Conservation (phyloP, 2,113 vertebrate genomes). For the Hippocampus mohnikei region DNA sequence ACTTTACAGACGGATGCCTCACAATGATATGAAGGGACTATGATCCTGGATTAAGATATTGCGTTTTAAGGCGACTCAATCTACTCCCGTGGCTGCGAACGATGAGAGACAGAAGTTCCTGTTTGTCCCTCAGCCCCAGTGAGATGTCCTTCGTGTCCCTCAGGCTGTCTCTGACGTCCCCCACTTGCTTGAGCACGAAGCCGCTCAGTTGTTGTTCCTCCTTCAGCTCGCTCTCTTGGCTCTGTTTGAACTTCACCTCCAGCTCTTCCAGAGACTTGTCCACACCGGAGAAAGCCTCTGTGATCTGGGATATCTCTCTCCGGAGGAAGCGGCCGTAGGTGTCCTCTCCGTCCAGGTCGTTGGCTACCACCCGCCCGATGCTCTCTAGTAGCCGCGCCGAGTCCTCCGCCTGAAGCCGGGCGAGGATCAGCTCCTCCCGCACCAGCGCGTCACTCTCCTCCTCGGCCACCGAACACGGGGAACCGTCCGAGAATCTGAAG, state of each 20-base stretch:
- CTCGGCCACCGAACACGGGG: constrained; percentile 66
- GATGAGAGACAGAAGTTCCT: constrained; percentile 87
- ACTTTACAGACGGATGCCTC: neutral
- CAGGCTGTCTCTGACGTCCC: constrained; percentile 77
- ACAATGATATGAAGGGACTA: constrained; percentile 17
- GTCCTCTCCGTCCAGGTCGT: constrained; percentile 92
- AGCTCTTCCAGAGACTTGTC: constrained; percentile 89
- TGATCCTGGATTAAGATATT: constrained; percentile 73
- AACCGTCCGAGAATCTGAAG: constrained; percentile 83
- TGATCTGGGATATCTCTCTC: constrained; percentile 84
- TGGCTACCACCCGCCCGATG: constrained; percentile 82
- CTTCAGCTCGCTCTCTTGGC: constrained; percentile 80
- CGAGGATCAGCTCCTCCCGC: constrained; percentile 83
- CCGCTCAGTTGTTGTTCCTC: constrained; percentile 82
- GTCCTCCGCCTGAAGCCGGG: constrained; percentile 89
- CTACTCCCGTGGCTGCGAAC: constrained; percentile 88
- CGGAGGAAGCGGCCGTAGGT: constrained; percentile 87
- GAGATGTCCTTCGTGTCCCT: constrained; percentile 83
- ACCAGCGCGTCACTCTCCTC: constrained; percentile 76
- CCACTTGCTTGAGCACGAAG: constrained; percentile 81
- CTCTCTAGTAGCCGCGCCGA: constrained; percentile 84
- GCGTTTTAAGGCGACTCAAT: constrained; percentile 85
- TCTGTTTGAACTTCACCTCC: constrained; percentile 90
- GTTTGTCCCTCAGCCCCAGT: constrained; percentile 84
- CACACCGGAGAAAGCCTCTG: constrained; percentile 86